phyloP scores from a whole-genome alignment of 1,140 invertebrate genomes.

The Melipona quadrifasciata region DNA sequence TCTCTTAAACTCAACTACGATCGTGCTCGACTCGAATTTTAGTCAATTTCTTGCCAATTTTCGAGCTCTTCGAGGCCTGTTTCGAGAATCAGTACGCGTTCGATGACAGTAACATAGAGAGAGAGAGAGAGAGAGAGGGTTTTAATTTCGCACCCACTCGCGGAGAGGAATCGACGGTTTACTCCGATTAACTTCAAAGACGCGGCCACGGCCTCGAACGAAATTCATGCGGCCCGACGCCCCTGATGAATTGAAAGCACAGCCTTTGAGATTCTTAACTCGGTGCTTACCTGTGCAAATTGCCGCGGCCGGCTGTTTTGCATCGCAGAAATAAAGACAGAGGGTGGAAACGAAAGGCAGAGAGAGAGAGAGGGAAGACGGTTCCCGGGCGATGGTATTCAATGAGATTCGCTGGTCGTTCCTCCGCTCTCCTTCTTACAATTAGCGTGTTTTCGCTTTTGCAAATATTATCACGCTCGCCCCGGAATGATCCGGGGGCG shows the following conservation, averaged over 20 bases:
- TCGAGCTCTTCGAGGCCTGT: not conserved
- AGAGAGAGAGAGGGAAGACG: not conserved
- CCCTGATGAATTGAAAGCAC: conserved; percentile 51
- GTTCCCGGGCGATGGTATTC: not conserved
- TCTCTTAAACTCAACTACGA: too few species aligned
- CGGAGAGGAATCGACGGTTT: conserved; percentile 36
- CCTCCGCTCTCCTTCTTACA: conserved; percentile 31
- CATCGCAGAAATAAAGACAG: conserved; percentile 33
- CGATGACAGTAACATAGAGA: not conserved
- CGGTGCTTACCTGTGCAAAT: conserved; percentile 58
- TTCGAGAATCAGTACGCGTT: not conserved
- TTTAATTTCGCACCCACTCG: conserved; percentile 46
- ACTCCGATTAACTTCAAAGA: conserved; percentile 55
- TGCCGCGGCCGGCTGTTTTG: conserved; percentile 49
- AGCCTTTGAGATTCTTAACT: conserved; percentile 61
- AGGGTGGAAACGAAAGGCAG: not conserved
- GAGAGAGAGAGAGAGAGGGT: not conserved
- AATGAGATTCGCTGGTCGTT: conserved; percentile 8
- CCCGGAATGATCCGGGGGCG: not conserved
- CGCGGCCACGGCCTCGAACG: conserved; percentile 22
- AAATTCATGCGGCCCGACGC: conserved; percentile 46
- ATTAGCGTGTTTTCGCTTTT: conserved; percentile 49
- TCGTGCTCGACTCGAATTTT: too few species aligned
- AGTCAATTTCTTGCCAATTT: too few species aligned
- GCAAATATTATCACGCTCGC: conserved; percentile 30